Evolutionary conservation across 2,797 vertebrate species (phyloP), one percentile per base, ranked within the genome.

Genomic region (Petrocephalus sullivani): DNA sequence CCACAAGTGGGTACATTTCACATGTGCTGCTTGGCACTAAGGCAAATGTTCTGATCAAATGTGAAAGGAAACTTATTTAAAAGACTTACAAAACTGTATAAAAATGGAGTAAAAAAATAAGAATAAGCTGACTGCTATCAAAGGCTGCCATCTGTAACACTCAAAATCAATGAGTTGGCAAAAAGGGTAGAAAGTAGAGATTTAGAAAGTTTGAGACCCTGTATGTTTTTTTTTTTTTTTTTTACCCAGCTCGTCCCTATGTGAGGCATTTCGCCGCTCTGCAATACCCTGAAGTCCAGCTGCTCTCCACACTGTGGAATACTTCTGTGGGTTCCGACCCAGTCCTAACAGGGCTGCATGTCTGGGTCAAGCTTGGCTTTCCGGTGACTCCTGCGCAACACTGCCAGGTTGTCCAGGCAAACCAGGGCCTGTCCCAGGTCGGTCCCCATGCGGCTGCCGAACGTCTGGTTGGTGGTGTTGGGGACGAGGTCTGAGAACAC

Each of bases 381-480:
- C 41, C 75, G 23, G 60, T 90, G 89, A 75, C 93, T 92, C 2
- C 89, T 82, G 1, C 90, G 91, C 89, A 92, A 92, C 16, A 91
- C 91, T 21, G 96, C 90, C 90, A 95, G 88, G 85, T 92, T 95
- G 93, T 97, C 97, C 94, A 96, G 93, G 86, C 92, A 90, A 61
- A 94, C 88, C 91, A 98, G 90, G 51, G 94, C 92, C 78, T 90
- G 94, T 7, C 96, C 96, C 89, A 96, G 91, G 0, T 96, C 93
- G 0, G 94, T 96, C 90, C 94, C 93, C 89, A 96, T 82, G 67
- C 95, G 93, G 90, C 95, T 97, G 85, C 96, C 96, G 49, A 94
- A 93, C 0, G 71, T 91, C 89, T 94, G 94, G 93, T 94, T 97
- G 8, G 90, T 91, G 0, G 95, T 97, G 89, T 92, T 96, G 89